These are phyloP conservation scores for Bettongia penicillata DNA, from an alignment of 2,113 vertebrate species.

Conservation along the genomic window DNA sequence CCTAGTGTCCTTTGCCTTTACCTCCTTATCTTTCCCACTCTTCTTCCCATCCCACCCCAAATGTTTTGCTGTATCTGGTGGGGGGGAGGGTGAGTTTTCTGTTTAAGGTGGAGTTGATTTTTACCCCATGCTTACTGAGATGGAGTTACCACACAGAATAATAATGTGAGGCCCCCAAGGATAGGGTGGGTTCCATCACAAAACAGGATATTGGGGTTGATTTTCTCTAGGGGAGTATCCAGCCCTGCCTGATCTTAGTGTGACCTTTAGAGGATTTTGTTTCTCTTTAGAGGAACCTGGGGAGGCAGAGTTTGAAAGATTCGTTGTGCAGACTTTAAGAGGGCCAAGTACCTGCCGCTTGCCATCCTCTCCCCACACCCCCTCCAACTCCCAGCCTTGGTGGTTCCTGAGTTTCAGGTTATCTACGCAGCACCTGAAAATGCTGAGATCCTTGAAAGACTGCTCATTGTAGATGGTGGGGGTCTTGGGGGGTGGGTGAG, in stretches of 20 bases:
- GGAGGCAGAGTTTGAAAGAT: background rate
- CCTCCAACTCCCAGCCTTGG: background rate
- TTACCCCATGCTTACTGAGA: too few relatives aligned
- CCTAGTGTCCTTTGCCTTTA: background rate
- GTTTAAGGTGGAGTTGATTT: background rate
- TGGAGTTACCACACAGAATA: background rate
- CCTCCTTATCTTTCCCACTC: background rate
- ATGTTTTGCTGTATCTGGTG: background rate
- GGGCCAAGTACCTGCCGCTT: background rate
- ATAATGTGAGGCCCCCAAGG: background rate
- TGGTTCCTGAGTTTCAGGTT: background rate
- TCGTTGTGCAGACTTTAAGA: background rate
- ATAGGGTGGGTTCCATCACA: background rate
- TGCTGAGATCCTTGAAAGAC: too few relatives aligned
- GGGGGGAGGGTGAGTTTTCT: background rate
- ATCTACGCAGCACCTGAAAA: too few relatives aligned
- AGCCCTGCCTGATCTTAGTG: background rate
- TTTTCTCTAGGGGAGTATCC: background rate
- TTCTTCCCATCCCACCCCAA: background rate
- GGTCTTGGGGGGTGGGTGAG: too few relatives aligned
- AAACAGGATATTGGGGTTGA: background rate
- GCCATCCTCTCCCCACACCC: background rate
- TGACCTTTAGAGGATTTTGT: background rate
- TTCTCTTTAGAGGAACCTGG: too few relatives aligned
- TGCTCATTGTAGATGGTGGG: too few relatives aligned